Base-by-base conservation (phyloP, 2,888 invertebrate genomes). In the Xestia c-nigrum region DNA sequence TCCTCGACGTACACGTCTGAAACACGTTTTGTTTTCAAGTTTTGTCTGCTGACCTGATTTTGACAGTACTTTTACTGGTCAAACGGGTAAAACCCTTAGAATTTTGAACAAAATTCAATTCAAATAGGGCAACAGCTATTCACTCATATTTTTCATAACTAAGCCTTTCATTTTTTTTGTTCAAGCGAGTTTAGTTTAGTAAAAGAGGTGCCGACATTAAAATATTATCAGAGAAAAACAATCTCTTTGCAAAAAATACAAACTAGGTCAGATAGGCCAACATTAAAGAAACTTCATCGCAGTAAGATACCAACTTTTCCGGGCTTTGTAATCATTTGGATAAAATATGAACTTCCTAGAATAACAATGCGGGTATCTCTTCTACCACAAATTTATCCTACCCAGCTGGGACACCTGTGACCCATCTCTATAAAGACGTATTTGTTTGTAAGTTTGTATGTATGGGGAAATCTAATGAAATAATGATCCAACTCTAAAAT, bases 251-350 rank as follows among this genome's bases (percentile, higher is more conserved):
- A 31, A 43, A 55, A 68, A 69, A 83, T 47, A 64, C 24, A 59
- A 80, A 69, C 52, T 65, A 24, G 79, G 83, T 83, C 79, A 78
- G 47, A 76, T 12, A 66, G 19, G 21, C 38, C 74, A 88, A 86
- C 77, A 57, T 84, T 78, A 85, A 88, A 84, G 76, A 85, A 88
- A 87, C 86, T 88, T 85, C 85, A 83, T 85, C 82, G 24, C 64
- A 63, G 84, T 83, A 77, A 85, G 87, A 87, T 80, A 72, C 78
- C 66, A 76, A 78, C 52, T 76, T 74, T 72, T 72, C 69, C 55
- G 31, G 24, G 84, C 55, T 70, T 64, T 75, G 67, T 72, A 80
- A 68, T 79, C 74, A 72, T 87, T 78, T 78, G 73, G 69, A 73
- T 73, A 68, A 67, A 80, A 69, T 66, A 59, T 65, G 83, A 78